Conservation (phyloP, 2,113 vertebrate species). For the Oreocharis arfaki region DNA sequence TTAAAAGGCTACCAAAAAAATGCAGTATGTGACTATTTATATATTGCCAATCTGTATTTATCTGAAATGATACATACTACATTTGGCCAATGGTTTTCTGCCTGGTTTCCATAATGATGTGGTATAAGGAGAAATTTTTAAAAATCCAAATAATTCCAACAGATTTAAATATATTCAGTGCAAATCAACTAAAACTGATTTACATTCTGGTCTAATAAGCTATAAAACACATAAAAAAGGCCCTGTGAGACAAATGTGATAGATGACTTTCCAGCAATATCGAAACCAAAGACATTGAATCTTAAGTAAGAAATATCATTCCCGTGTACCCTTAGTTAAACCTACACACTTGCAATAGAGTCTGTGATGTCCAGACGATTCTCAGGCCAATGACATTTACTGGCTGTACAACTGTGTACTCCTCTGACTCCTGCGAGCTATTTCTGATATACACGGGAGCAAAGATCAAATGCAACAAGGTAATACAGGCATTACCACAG, state of each 20-base stretch:
- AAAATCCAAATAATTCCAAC: conserved; percentile 25
- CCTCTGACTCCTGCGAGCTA: background rate
- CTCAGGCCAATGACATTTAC: background rate
- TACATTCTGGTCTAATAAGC: conserved; percentile 36
- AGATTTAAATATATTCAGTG: conserved; percentile 57
- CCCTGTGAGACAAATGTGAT: conserved; percentile 51
- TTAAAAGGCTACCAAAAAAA: conserved; percentile 65
- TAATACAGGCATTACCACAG: background rate
- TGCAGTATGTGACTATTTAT: conserved; percentile 36
- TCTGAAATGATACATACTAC: conserved; percentile 4
- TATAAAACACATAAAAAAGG: conserved; percentile 57
- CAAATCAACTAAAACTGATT: conserved; percentile 59
- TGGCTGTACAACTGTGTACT: background rate
- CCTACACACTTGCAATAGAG: background rate
- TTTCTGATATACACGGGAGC: background rate
- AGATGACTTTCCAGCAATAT: conserved; percentile 48
- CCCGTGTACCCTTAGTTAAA: background rate
- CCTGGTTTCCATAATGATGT: background rate
- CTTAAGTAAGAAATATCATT: conserved; percentile 48
- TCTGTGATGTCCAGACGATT: background rate
- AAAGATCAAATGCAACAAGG: background rate
- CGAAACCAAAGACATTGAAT: conserved; percentile 54
- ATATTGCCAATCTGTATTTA: conserved; percentile 1
- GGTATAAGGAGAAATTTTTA: background rate
- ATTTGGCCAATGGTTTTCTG: background rate